Conservation (phyloP, 2,888 invertebrate genomes). For the Drosophila gaucha region DNA sequence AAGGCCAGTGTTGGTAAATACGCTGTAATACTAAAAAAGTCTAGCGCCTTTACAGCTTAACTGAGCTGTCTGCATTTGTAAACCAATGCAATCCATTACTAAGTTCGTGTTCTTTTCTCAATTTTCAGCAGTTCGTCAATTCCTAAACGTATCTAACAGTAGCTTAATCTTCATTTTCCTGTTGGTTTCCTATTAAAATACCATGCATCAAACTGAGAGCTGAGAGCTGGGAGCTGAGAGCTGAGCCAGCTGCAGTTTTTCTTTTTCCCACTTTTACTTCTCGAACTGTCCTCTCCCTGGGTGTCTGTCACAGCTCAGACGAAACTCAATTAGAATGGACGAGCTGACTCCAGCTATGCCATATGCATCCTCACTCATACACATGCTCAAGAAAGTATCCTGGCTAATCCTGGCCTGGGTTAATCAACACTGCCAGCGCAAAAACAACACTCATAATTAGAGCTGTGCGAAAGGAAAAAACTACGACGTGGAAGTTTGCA, state of each 20-base stretch:
- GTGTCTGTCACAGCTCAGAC: conserved; percentile 26
- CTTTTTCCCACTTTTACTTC: background rate
- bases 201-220: conserved; percentile 67
- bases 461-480: conserved; percentile 26
- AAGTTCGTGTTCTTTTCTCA: background rate
- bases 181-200: conserved; percentile 65
- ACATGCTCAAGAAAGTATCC: background rate
- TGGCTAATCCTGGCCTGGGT: conserved; percentile 33
- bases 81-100: background rate
- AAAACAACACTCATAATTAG: conserved; percentile 37
- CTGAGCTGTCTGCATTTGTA: background rate
- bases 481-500: background rate
- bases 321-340: conserved; percentile 71
- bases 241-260: conserved; percentile 14
- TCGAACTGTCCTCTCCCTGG: background rate
- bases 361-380: conserved; percentile 33
- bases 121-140: conserved; percentile 11
- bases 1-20: conserved; percentile 1
- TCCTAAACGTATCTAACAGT: conserved; percentile 24
- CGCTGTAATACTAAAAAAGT: background rate
- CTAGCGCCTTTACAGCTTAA: background rate
- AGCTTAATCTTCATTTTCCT: conserved; percentile 70
- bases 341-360: conserved; percentile 27
- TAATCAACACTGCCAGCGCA: conserved; percentile 30
- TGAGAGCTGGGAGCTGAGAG: conserved; percentile 1